phyloP scores from a whole-genome alignment of 2,888 invertebrate genomes.

The Pelosia muscerda region DNA sequence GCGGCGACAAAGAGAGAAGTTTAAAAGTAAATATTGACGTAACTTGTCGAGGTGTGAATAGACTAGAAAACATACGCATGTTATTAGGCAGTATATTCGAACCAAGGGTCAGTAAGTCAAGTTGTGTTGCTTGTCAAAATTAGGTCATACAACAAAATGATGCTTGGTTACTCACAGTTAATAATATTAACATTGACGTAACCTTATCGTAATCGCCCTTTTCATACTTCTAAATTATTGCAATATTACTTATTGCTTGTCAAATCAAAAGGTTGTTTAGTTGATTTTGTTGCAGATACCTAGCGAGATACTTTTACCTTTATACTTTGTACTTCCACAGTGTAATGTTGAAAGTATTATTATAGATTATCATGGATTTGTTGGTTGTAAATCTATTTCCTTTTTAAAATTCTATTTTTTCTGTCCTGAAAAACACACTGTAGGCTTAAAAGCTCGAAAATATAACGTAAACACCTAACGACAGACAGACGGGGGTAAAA shows the following conservation, averaged over 20 bases:
- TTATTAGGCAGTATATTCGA: constrained; percentile 53
- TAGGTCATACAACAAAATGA: constrained; percentile 31
- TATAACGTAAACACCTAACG: background rate
- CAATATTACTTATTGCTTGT: constrained; percentile 4
- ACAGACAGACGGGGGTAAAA: too few species aligned
- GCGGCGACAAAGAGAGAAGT: constrained; percentile 62
- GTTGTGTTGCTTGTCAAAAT: constrained; percentile 47
- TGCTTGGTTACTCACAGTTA: constrained; percentile 25
- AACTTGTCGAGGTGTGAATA: constrained; percentile 67
- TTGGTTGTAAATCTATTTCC: background rate
- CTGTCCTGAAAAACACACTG: background rate
- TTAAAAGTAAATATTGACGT: constrained; percentile 71
- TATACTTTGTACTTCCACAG: background rate
- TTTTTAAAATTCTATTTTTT: background rate
- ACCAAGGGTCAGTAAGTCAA: constrained; percentile 74
- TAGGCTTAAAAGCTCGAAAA: background rate
- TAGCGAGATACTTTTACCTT: background rate
- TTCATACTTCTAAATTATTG: constrained; percentile 23
- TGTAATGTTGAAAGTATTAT: background rate
- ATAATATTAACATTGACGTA: constrained; percentile 30
- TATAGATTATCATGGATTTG: background rate
- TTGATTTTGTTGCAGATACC: background rate
- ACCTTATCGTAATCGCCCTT: constrained; percentile 41
- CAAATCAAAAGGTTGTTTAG: background rate
- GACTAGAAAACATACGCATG: constrained; percentile 62